Conservation (phyloP, 2,113 vertebrate genomes). For the Corythaixoides concolor region DNA sequence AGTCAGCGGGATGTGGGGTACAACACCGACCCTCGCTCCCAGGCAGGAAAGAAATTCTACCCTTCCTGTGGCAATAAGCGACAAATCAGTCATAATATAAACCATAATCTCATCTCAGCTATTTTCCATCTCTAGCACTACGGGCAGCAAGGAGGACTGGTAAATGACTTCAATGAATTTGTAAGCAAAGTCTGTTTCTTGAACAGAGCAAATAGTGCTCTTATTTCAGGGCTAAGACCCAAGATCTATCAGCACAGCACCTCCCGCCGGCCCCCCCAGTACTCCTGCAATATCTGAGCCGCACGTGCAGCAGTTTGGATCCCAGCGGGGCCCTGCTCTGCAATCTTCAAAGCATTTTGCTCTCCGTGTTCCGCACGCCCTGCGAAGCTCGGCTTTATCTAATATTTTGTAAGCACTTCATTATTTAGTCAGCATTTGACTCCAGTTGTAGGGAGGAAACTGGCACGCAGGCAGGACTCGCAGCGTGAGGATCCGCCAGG, state of each 20-base stretch:
- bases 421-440: background rate
- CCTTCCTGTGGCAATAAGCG: fast-evolving
- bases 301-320: fast-evolving
- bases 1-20: background rate
- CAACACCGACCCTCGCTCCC: background rate
- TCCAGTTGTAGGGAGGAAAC: background rate
- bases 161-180: background rate
- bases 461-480: background rate
- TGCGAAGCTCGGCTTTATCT: background rate
- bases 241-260: fast-evolving
- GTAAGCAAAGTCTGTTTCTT: background rate
- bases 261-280: background rate
- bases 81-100: background rate
- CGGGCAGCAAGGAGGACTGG: background rate
- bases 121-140: background rate
- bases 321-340: fast-evolving
- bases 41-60: background rate
- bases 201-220: background rate
- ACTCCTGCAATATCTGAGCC: fast-evolving
- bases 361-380: background rate
- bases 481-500: background rate
- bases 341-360: background rate
- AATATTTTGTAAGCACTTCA: background rate
- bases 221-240: background rate
- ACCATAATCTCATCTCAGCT: background rate